Conservation (phyloP, 2,113 vertebrate species). For the Lontra canadensis region DNA sequence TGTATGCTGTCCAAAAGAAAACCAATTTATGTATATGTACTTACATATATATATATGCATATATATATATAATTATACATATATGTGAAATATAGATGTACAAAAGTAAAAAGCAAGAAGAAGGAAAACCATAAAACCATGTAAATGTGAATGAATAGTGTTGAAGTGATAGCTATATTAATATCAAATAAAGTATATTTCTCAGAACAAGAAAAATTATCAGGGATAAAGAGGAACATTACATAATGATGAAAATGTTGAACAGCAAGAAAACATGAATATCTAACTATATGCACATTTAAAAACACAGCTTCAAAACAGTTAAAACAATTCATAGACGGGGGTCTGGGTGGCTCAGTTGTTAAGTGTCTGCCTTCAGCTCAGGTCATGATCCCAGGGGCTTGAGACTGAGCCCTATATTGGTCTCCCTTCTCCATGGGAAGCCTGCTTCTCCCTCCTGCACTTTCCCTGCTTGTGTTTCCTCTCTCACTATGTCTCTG, state of each 20-base stretch:
- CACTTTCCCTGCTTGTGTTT: too few relatives aligned
- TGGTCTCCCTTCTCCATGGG: too few relatives aligned
- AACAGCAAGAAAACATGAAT: background rate
- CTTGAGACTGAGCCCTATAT: too few relatives aligned
- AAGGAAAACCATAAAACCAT: background rate
- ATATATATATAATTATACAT: background rate
- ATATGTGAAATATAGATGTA: background rate
- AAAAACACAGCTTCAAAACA: background rate
- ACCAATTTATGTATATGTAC: background rate
- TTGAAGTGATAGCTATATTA: background rate
- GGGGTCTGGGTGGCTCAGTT: too few relatives aligned
- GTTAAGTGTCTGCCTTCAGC: too few relatives aligned
- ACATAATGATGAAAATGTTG: background rate
- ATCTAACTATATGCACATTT: background rate
- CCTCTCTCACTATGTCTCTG: too few relatives aligned
- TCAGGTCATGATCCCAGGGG: too few relatives aligned
- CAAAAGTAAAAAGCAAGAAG: background rate
- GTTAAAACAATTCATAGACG: background rate
- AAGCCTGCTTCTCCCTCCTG: too few relatives aligned
- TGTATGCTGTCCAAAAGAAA: background rate
- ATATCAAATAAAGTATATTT: background rate
- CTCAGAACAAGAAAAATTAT: background rate
- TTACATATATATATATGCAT: background rate
- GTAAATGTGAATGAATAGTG: background rate
- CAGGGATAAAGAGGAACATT: background rate